Evolutionary conservation across 92 coral and sea anemone genomes (phyloP), one percentile per base, ranked within the genome.

Genomic region (Paragorgia papillata): DNA sequence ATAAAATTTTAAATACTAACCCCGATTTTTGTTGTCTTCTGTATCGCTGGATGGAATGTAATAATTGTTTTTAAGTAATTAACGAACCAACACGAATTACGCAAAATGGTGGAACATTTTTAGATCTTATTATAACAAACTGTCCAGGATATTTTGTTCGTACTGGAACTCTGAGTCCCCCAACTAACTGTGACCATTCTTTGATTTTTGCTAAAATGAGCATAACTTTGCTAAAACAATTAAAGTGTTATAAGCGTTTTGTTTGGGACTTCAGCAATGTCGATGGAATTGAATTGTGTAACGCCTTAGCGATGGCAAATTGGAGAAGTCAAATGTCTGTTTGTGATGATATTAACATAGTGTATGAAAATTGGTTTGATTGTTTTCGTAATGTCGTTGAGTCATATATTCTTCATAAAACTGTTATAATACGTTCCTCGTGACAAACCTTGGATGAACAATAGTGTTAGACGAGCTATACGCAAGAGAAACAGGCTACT

Each of bases 381-480:
- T 78, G 27, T 73, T 62, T 37, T 37, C 12, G 43, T 30, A 62
- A 49, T 41, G 56, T 84, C 59, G 76, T 78, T 50, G 80, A 84
- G 39, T 48, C 73, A 30, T 58, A 84, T 69, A 69, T 67, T 29
- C 68, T 68, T 29, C 51, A 54, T 34, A 19, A 64, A 35, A 41
- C 68, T 31, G 54, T 62, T 6, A 74, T 80, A 56, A 81, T 86
- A 29, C n/a, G n/a, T n/a, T n/a, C 90, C 89, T 59, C 61, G 79
- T 7, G 90, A 82, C 50, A 86, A 86, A 80, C 86, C 86, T 22
- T 82, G 84, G 90, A 74, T 86, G 77, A 76, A 75, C 61, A 63
- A 79, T 29, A 33, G 19, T 7, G 12, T 37, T 37, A 5, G 43
- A 4, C 12, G 5, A 12, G 43, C 43, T 37, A 37, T 37, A 37